Conservation (phyloP, 2,888 invertebrate genomes). For the Tiliacea citrago region DNA sequence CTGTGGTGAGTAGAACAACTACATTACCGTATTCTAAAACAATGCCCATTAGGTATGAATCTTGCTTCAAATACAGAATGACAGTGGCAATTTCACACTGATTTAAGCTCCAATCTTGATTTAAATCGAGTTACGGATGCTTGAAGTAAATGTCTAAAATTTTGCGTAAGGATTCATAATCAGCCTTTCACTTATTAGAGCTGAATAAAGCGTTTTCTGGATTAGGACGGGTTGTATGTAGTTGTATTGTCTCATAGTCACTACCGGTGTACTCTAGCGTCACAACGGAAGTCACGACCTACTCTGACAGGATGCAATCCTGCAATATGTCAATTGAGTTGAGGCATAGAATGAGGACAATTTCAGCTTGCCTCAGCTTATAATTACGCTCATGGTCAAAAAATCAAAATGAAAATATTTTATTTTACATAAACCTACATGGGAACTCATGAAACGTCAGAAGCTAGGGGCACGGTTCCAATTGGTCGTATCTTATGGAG, state of each 20-base stretch:
- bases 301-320: not conserved
- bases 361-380: no score
- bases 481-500: no score
- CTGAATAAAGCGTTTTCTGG: not conserved
- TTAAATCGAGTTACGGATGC: not conserved
- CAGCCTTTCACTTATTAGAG: not conserved
- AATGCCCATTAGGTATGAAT: not conserved
- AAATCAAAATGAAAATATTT: no score
- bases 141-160: not conserved
- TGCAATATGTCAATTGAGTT: not conserved
- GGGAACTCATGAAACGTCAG: no score
- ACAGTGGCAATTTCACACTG: not conserved
- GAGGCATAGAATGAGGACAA: not conserved
- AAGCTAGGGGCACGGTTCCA: no score
- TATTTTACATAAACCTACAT: no score
- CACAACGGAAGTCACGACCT: not conserved
- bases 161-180: not conserved
- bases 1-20: conserved; percentile 90
- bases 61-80: not conserved
- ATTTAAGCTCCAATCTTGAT: not conserved
- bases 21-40: not conserved
- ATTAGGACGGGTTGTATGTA: no score
- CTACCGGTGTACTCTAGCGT: not conserved
- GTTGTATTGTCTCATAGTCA: not conserved
- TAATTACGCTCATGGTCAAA: not conserved